Evolutionary conservation across 1,140 invertebrate genomes (phyloP), one percentile per base, ranked within the genome.

Genomic region (Ectropis grisescens): DNA sequence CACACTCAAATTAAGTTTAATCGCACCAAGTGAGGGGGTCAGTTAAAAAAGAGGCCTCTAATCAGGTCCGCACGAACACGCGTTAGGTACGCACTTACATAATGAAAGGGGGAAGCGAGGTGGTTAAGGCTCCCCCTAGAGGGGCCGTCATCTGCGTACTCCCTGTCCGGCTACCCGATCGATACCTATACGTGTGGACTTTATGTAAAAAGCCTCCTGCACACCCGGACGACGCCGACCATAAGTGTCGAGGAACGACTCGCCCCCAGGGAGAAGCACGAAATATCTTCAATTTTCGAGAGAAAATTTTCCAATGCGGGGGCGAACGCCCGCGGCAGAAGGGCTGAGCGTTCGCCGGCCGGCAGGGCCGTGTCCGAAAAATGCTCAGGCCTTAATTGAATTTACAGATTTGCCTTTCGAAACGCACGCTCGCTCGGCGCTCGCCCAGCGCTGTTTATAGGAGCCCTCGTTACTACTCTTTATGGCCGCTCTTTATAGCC

Each of bases 251-350:
- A 71, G 71, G 62, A 76, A 70, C 68, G 71, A 69, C 67, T 74
- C 59, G 72, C 67, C 74, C 74, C 65, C 57, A 43, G 66, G 74
- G 70, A 74, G 68, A 62, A 69, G 65, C 62, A 68, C 61, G 59
- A 66, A 72, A 74, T 79, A 79, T 79, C 74, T 79, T 79, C 74
- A 79, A 79, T 79, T 79, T 79, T 75, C 58, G 70, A 75, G 74
- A 75, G 69, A 74, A 76, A 75, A 78, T 74, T 79, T 79, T 75
- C 70, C 68, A 79, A 75, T 71, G 74, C 62, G 67, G 69, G 67
- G 71, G 67, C 67, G 64, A 61, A 31, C 41, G 64, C 67, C 69
- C 53, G 60, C 58, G 68, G 65, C 69, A 60, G 65, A 72, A 67
- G 62, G 67, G 60, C 60, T 66, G 60, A n/a, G n/a, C n/a, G n/a